Percentiles rank a stretch among this genome's conserved stretches.
Conservation (phyloP, 2,113 vertebrate genomes). For the Acrocephalus kingi region DNA sequence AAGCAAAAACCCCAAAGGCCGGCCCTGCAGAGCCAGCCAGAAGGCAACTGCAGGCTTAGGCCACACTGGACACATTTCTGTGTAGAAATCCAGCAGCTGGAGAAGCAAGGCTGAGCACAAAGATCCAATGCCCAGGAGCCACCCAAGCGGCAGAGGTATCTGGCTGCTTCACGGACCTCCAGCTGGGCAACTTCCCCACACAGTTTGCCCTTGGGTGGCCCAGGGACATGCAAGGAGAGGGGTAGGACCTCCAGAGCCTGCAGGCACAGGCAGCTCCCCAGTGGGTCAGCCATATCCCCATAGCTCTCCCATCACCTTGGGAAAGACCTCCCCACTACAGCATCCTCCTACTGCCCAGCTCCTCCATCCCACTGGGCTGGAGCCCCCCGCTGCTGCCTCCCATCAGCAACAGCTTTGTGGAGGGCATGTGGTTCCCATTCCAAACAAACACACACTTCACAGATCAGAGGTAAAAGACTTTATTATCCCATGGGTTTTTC, state of each 20-base stretch:
- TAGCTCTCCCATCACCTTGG: neutral
- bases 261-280: neutral
- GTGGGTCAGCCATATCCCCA: fast-evolving
- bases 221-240: neutral
- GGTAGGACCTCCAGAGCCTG: neutral
- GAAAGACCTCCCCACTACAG: neutral
- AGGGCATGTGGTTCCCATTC: neutral
- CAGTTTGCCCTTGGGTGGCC: neutral
- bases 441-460: neutral
- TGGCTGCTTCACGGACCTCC: neutral
- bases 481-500: slow-evolving; percentile 70
- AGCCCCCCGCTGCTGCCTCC: neutral
- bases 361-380: neutral
- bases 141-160: neutral
- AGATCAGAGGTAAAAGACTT: slow-evolving; percentile 70
- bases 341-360: neutral
- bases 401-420: fast-evolving
- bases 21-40: neutral
- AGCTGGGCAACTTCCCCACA: neutral
- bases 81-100: neutral
- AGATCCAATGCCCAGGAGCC: neutral
- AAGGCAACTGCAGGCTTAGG: neutral
- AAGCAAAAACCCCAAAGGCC: neutral
- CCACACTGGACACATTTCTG: neutral
- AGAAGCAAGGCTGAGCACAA: neutral